Evolutionary conservation across 2,797 vertebrate species (phyloP), one percentile per base, ranked within the genome.

Genomic region (Platyrinchus mystaceus): DNA sequence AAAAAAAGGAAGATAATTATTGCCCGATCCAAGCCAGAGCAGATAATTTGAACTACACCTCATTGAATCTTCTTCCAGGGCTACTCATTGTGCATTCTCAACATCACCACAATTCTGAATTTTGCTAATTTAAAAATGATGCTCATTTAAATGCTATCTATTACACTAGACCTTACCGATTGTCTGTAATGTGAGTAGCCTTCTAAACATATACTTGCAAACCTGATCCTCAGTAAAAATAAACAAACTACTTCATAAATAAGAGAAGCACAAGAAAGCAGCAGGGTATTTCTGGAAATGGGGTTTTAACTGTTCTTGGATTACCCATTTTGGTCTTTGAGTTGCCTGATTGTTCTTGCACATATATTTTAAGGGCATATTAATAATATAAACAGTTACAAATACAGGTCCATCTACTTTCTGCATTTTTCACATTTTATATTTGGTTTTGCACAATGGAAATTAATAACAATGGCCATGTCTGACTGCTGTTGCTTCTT

Each of bases 71-170:
- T 77, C 78, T 79, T 81, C 50, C 11, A 80, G 24, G 37, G 44
- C 18, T 91, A 78, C 75, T 94, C 62, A 79, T 28, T 90, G 26
- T 28, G 46, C 69, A 84, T 89, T 81, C 81, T 66, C 30, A 8
- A 94, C 78, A 77, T 88, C 44, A 77, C 39, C 41, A 75, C 19
- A 9, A 68, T 91, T 88, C 75, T 88, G 81, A 94, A 85, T 92
- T 91, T 91, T 95, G 37, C 39, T 85, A 91, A 95, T 92, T 96
- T 93, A 95, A 96, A 87, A 50, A 91, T n/a, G 76, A 67, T 66
- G 36, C 59, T 81, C 32, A 43, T 87, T 94, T 93, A 93, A 84
- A 55, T 64, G 92, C 69, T 89, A 79, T 55, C 36, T 91, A 13
- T 69, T 76, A 74, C 47, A 86, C 62, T 28, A 47, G n/a, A 90